Percentiles rank a stretch among this genome's conserved stretches.
Conservation (phyloP, 2,797 vertebrate genomes). For the Dicrostonyx torquatus region DNA sequence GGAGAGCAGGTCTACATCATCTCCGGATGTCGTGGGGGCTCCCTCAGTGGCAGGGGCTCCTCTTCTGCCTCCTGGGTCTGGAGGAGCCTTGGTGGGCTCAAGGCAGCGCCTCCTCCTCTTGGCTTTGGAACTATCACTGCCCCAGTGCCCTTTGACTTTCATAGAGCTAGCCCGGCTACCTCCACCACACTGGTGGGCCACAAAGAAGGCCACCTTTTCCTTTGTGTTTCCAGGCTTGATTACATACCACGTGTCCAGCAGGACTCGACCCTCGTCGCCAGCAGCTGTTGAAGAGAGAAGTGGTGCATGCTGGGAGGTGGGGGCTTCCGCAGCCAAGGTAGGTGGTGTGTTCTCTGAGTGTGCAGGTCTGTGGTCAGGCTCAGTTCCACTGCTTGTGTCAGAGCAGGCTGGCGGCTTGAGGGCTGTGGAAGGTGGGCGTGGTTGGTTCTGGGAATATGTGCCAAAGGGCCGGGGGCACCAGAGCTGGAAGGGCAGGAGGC, state of each 20-base stretch:
- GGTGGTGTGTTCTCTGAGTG: conserved; percentile 91
- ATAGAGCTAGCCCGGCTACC: conserved; percentile 91
- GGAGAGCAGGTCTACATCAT: conserved; percentile 91
- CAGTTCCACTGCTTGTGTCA: conserved; percentile 72
- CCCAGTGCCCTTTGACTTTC: conserved; percentile 98
- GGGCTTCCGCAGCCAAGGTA: conserved; percentile 79
- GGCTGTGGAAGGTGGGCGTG: conserved; percentile 85
- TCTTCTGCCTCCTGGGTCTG: conserved; percentile 67
- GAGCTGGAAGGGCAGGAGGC: conserved; percentile 95
- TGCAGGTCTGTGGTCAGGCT: conserved; percentile 80
- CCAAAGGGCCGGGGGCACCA: conserved; percentile 97
- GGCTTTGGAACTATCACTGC: conserved; percentile 95
- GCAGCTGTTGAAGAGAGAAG: conserved; percentile 79
- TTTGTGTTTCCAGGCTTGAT: conserved; percentile 99
- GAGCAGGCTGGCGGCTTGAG: conserved; percentile 84
- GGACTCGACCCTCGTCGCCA: conserved; percentile 92
- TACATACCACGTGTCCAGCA: conserved; percentile 98
- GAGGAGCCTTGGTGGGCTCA: conserved; percentile 86
- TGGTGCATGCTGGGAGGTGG: conserved; percentile 75
- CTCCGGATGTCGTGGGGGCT: background rate
- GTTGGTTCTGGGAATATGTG: conserved; percentile 94
- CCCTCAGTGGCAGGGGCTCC: conserved; percentile 42
- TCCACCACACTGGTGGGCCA: conserved; percentile 95
- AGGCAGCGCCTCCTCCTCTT: conserved; percentile 94
- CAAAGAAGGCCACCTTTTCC: conserved; percentile 98